A percentile compares a stretch with the other conserved stretches of the same genome.
phyloP scores from a whole-genome alignment of 1,140 invertebrate genomes.

The Camponotus floridanus region DNA sequence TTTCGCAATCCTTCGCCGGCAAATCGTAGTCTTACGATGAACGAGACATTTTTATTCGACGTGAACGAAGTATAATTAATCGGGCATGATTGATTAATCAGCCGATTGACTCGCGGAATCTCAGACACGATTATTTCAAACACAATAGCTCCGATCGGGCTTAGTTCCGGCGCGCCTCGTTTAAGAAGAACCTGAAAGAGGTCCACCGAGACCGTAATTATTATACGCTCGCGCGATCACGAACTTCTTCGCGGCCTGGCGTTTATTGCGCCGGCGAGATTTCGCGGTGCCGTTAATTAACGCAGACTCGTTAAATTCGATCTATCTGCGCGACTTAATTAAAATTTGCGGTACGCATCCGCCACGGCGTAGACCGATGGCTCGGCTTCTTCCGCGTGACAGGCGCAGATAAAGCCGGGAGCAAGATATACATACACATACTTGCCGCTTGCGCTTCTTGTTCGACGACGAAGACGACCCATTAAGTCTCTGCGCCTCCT shows the following conservation, averaged over 20 bases:
- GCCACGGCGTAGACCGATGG: slow-evolving; percentile 30
- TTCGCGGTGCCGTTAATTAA: slow-evolving; percentile 42
- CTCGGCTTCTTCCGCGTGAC: slow-evolving; percentile 40
- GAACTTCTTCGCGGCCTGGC: background rate
- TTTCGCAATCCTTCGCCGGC: background rate
- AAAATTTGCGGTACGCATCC: slow-evolving; percentile 35
- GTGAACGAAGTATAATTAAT: slow-evolving; percentile 43
- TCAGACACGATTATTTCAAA: slow-evolving; percentile 38
- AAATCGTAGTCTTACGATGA: background rate
- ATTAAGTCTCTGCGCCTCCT: slow-evolving; percentile 62
- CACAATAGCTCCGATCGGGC: slow-evolving; percentile 19
- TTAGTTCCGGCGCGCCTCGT: slow-evolving; percentile 36
- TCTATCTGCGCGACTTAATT: slow-evolving; percentile 41
- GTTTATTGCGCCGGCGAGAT: slow-evolving; percentile 14
- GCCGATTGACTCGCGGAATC: slow-evolving; percentile 38
- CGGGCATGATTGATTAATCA: slow-evolving; percentile 51
- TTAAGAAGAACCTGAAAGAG: slow-evolving; percentile 32
- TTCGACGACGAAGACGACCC: slow-evolving; percentile 58
- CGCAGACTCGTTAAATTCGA: slow-evolving; percentile 36
- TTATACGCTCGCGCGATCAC: slow-evolving; percentile 41
- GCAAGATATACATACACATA: slow-evolving; percentile 13
- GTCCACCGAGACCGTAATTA: slow-evolving; percentile 35
- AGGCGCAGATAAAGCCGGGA: slow-evolving; percentile 60
- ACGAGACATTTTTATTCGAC: slow-evolving; percentile 5
- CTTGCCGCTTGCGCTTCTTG: background rate